These are phyloP conservation scores for Agrilus planipennis DNA, from an alignment of 1,140 invertebrate species.

Conservation along the genomic window DNA sequence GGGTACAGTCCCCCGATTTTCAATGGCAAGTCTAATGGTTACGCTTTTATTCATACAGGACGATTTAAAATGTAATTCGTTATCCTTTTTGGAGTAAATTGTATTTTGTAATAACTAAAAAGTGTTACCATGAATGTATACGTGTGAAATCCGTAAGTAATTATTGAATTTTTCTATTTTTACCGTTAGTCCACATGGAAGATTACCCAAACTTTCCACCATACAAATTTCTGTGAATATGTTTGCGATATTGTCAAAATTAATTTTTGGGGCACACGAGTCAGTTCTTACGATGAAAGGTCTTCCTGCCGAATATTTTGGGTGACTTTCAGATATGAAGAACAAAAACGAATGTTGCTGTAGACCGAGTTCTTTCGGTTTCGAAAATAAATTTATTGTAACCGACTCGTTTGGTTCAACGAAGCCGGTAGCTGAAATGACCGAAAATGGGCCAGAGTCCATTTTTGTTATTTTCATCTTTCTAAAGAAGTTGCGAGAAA, in stretches of 20 bases:
- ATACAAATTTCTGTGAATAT: constrained; percentile 24
- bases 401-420: constrained; percentile 15
- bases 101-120: too few relatives aligned
- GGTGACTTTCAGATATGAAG: constrained; percentile 16
- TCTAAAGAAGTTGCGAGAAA: constrained; percentile 3
- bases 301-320: constrained; percentile 16
- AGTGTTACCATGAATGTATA: too few relatives aligned
- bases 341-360: constrained; percentile 19
- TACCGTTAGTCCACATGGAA: constrained; percentile 17
- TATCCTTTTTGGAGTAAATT: constrained; percentile 12
- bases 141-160: too few relatives aligned
- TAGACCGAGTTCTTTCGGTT: constrained; percentile 11
- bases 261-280: constrained; percentile 18
- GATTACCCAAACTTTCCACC: constrained; percentile 16
- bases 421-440: constrained; percentile 19
- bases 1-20: constrained; percentile 20
- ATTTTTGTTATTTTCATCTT: constrained; percentile 16
- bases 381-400: constrained; percentile 16
- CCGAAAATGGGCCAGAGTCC: constrained; percentile 17
- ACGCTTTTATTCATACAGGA: constrained; percentile 17
- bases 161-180: neutral
- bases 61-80: constrained; percentile 17
- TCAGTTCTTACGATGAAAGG: constrained; percentile 13
- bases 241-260: constrained; percentile 17
- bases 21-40: constrained; percentile 14